Base-by-base conservation (phyloP, 2,888 invertebrate genomes). In the Phaedon cochleariae region DNA sequence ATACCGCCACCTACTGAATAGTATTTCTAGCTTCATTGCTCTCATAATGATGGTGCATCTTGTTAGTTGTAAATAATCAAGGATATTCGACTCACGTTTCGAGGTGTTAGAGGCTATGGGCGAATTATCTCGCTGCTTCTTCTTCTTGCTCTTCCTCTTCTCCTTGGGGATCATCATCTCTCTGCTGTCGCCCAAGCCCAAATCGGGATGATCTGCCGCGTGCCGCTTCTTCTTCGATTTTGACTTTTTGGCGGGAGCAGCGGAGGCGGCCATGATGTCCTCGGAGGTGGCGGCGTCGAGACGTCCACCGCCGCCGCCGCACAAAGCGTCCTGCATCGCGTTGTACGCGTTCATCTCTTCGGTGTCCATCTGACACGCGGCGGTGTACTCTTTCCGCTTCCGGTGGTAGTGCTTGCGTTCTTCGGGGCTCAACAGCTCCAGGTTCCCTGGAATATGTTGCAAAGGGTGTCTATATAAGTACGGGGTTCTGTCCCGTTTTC, bases 81-180 rank as follows among this genome's bases (percentile, higher is more conserved):
- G n/a, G n/a, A n/a, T n/a, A n/a, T n/a, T 52, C 18, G 10, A 53
- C 49, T 59, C 34, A 41, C 81, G 74, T 73, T 82, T 82, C 6
- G 73, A 72, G 17, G 77, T 75, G 45, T 69, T 75, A 1, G 70
- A 74, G 7, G 69, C 66, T 20, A 64, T 64, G 6, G 78, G 77
- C 1, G 77, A 77, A 18, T 59, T 60, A 68, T 83, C 83, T 26
- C 82, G 73, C 65, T 82, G 74, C 65, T 81, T 80, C 59, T 84
- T 84, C 73, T 83, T 84, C 66, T 83, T 83, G 64, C 81, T 82
- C 64, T 82, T 83, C 41, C 78, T 77, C 71, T 82, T 82, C 62
- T 84, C 83, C 66, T 83, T 84, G 0, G 84, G 83, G 53, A 84
- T 83, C 82, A 84, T 84, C 81, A 84, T 83, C 73, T 84, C 84